Evolutionary conservation across 2,888 invertebrate genomes (phyloP).

Genomic region (Pseudanteris insignis): DNA sequence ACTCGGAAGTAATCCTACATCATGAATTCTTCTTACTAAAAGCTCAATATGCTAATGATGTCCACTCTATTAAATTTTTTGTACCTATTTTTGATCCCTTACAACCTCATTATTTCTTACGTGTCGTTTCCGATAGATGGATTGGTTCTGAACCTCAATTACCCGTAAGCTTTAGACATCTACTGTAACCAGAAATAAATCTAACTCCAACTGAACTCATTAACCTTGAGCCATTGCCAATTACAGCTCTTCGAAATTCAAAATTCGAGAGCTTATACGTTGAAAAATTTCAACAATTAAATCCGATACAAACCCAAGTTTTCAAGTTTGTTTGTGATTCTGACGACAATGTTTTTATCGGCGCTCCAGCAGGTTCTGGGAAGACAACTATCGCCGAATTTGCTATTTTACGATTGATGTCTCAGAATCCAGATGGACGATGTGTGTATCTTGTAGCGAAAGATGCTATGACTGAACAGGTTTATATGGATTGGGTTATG

Average conservation of each 20-base stretch:
- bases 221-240: conserved; percentile 95
- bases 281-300: conserved; percentile 91
- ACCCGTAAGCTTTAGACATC: conserved; percentile 96
- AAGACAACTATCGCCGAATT: conserved; percentile 97
- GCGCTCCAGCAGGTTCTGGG: conserved; percentile 90
- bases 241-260: conserved; percentile 88
- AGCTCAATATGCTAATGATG: conserved; percentile 91
- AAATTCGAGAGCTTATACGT: conserved; percentile 87
- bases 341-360: conserved; percentile 97
- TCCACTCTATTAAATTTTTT: conserved; percentile 96
- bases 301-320: conserved; percentile 97
- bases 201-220: conserved; percentile 81
- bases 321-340: conserved; percentile 98
- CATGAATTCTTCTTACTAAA: conserved; percentile 91
- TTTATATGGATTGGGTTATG: conserved; percentile 90
- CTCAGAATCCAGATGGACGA: conserved; percentile 78
- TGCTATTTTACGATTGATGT: conserved; percentile 87
- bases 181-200: conserved; percentile 86
- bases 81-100: conserved; percentile 98
- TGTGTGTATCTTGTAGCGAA: conserved; percentile 95
- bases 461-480: conserved; percentile 88
- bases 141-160: conserved; percentile 95
- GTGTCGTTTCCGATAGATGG: conserved; percentile 91
- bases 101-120: conserved; percentile 96
- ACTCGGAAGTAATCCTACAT: conserved; percentile 90